Base-by-base conservation (phyloP, 1,140 invertebrate species). In the Palaemon carinicauda region DNA sequence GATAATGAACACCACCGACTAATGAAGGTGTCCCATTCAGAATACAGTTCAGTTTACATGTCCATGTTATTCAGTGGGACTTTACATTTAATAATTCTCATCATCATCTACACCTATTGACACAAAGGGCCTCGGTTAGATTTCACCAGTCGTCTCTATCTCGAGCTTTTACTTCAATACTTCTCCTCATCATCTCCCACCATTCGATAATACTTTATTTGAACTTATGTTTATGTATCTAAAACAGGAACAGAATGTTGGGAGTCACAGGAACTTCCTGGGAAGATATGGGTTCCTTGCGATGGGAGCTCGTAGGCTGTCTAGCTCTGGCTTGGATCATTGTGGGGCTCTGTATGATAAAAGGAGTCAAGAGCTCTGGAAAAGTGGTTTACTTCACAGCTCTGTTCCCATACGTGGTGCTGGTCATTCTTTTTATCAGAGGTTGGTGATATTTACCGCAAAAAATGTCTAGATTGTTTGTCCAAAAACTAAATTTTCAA, bases 361-460 rank as follows among this genome's bases (percentile, higher is more conserved):
- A 94, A 90, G 94, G 94, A 80, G 93, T 94, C 80, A 94, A 94
- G 91, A 92, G 92, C 71, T 95, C 95, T 1, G 96, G 96, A 77
- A 97, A 97, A 92, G 95, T 96, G 19, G 94, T 95, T 27, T 95
- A 95, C 90, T 95, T 95, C 90, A 95, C 95, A 0, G 91, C 95
- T 0, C 90, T 95, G 5, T 96, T 96, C 91, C 96, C 96, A 1
- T 96, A 96, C 90, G 92, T 96, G 15, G 94, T 96, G 90, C 92
- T 96, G 53, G 93, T 94, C 1, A 94, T 94, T 14, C 91, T 97
- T 19, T 91, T 96, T 31, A 91, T 96, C 51, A 91, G 95, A 89
- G 95, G 95, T 89, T 33, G 74, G 52, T 75, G 65, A 56, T 74
- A 78, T 3, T 89, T 87, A 51, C n/a, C 53, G 3, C 12, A 65